Evolutionary conservation across 2,113 vertebrate genomes (phyloP).

Genomic region (Tychaedon coryphoeus): DNA sequence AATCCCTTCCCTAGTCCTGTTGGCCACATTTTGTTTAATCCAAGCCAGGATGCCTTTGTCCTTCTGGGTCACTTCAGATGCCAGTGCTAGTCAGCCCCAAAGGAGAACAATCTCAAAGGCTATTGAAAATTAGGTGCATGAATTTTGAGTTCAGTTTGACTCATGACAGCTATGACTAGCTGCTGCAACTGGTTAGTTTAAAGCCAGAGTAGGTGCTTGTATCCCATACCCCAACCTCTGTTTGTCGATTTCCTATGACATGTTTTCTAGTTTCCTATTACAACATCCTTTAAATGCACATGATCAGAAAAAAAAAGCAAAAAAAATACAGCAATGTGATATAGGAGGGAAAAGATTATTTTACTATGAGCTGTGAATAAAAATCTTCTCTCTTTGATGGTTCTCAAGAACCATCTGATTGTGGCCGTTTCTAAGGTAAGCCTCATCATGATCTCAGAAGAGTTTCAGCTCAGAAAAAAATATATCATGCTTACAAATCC

Average conservation of each 20-base stretch:
- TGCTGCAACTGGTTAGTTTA: background rate
- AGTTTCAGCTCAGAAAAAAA: background rate
- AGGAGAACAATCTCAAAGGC: background rate
- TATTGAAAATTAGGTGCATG: background rate
- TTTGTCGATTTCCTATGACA: background rate
- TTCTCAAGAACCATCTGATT: no score
- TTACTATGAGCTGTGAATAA: background rate
- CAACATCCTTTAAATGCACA: background rate
- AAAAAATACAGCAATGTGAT: rapidly evolving
- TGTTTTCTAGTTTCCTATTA: background rate
- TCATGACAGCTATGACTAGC: background rate
- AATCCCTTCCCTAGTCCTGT: no score
- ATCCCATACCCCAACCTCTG: background rate
- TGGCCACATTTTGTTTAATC: no score
- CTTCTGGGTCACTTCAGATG: background rate
- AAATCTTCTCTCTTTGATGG: background rate
- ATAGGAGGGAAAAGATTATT: background rate
- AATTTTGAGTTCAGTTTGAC: background rate
- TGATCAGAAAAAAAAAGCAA: background rate
- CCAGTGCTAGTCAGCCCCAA: background rate
- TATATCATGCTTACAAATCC: background rate
- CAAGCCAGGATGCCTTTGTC: background rate
- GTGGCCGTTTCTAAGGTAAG: background rate
- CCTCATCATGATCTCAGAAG: background rate
- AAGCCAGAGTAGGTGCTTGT: background rate